phyloP scores from a whole-genome alignment of 2,113 vertebrate species.

The Aegithalos caudatus region DNA sequence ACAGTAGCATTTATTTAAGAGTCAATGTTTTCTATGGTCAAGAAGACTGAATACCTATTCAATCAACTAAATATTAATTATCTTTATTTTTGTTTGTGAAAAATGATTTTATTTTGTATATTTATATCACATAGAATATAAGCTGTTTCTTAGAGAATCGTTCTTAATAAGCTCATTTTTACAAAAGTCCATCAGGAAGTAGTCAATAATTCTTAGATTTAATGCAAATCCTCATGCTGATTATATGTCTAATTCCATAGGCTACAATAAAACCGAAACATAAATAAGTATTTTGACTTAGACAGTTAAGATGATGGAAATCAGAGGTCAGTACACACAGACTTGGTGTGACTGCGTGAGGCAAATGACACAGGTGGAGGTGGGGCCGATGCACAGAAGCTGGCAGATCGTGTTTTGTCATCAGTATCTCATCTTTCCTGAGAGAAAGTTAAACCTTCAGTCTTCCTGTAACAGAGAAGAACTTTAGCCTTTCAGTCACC shows the following conservation, averaged over 20 bases:
- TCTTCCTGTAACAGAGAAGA: neutral
- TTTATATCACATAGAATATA: neutral
- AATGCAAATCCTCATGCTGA: neutral
- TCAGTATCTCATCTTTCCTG: neutral
- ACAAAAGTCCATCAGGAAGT: neutral
- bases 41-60: neutral
- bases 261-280: neutral
- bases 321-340: neutral
- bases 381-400: neutral
- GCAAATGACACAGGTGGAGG: neutral
- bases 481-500: neutral
- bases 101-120: neutral
- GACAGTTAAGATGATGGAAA: neutral
- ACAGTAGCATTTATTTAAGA: neutral
- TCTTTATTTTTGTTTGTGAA: neutral
- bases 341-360: neutral
- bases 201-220: neutral
- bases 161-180: neutral
- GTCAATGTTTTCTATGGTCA: neutral
- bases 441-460: neutral
- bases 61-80: neutral
- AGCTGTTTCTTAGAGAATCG: neutral
- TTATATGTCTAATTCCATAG: neutral
- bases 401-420: neutral
- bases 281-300: neutral